Percentiles rank a stretch among this genome's conserved stretches.
These are phyloP conservation scores for Anseranas semipalmata DNA, from an alignment of 2,113 vertebrate genomes.

Conservation along the genomic window DNA sequence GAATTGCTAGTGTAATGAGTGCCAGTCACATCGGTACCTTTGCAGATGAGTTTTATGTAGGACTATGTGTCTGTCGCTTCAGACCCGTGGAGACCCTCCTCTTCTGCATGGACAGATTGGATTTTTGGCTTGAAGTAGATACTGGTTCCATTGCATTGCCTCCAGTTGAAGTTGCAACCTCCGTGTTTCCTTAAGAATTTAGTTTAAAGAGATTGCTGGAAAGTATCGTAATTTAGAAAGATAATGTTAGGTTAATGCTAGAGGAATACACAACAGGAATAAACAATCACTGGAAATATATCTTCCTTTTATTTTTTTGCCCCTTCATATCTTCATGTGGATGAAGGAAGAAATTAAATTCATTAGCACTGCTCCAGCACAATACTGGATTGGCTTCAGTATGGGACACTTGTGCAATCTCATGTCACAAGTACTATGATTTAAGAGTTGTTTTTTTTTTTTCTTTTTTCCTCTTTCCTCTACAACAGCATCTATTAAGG, in stretches of 20 bases:
- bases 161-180: neutral
- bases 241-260: neutral
- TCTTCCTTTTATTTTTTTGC: neutral
- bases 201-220: neutral
- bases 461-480: neutral
- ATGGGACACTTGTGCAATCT: neutral
- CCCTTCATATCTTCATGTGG: neutral
- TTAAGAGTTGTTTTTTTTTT: neutral
- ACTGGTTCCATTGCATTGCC: neutral
- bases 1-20: neutral
- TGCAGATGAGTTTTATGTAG: neutral
- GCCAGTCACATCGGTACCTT: neutral
- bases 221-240: neutral
- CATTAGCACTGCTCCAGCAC: constrained; percentile 6
- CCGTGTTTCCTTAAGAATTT: neutral
- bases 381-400: constrained; percentile 8
- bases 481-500: neutral
- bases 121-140: neutral
- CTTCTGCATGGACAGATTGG: neutral
- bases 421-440: neutral
- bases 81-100: neutral
- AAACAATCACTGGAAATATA: neutral
- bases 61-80: neutral
- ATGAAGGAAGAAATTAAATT: constrained; percentile 15
- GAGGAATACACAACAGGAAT: neutral